Conservation (phyloP, 2,888 invertebrate genomes). For the Chymomyza amoena region DNA sequence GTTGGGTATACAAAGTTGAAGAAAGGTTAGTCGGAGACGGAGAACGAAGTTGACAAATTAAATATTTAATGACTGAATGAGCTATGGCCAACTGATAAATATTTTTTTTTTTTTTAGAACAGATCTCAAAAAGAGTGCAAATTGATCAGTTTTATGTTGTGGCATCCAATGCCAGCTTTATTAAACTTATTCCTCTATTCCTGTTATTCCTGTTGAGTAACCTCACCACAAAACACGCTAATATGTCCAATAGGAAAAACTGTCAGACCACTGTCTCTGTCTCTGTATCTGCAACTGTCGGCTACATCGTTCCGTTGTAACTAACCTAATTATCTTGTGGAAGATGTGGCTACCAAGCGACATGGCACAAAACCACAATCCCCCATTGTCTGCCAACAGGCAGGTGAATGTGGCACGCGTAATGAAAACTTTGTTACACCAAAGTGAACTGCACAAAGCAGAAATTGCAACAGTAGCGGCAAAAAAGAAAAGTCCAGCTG, state of each 20-base stretch:
- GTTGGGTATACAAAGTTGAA: not conserved
- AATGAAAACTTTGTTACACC: constrained; percentile 64
- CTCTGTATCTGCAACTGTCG: not conserved
- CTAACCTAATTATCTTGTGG: not conserved
- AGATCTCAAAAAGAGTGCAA: not conserved
- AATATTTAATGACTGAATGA: not conserved
- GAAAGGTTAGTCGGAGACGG: constrained; percentile 19
- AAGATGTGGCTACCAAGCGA: not conserved
- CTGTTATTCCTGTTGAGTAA: not conserved
- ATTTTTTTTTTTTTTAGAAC: not conserved
- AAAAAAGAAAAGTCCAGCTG: constrained; percentile 1
- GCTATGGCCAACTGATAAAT: not conserved
- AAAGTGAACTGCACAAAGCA: constrained; percentile 28
- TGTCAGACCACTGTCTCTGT: not conserved
- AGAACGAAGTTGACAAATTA: constrained; percentile 42
- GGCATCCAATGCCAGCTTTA: not conserved
- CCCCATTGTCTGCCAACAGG: constrained; percentile 2
- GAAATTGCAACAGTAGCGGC: not conserved
- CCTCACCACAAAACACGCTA: constrained; percentile 38
- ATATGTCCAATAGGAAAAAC: constrained; percentile 51
- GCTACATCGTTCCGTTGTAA: not conserved
- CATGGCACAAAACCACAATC: not conserved
- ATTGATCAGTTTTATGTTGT: not conserved
- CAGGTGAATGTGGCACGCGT: constrained; percentile 43
- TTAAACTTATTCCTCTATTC: not conserved